A percentile compares a stretch with the other conserved stretches of the same genome.
Conservation (phyloP, 2,113 vertebrate species). For the Phrynosoma platyrhinos region DNA sequence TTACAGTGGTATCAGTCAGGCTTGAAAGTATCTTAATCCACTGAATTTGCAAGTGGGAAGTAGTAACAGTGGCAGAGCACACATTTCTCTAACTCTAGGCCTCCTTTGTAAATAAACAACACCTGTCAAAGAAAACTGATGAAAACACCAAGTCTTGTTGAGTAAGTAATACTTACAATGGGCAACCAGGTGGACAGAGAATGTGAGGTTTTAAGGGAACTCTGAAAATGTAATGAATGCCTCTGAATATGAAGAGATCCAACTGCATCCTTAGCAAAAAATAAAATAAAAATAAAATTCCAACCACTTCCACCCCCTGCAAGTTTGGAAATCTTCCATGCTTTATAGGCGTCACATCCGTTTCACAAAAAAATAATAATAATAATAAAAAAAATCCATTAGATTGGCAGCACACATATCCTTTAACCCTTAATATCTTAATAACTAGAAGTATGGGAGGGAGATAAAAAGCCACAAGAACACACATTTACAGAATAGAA, state of each 20-base stretch:
- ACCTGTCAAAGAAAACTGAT: constrained; percentile 31
- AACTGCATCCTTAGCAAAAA: background rate
- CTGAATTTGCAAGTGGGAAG: constrained; percentile 24
- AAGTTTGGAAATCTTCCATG: constrained; percentile 9
- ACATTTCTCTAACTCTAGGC: constrained; percentile 18
- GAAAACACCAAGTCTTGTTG: constrained; percentile 6
- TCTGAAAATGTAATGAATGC: background rate
- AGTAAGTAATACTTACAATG: background rate
- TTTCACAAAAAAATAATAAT: background rate
- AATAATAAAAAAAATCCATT: background rate
- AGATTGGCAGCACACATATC: background rate
- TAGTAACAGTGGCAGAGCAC: constrained; percentile 36
- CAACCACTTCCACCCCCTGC: background rate
- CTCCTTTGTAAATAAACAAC: background rate
- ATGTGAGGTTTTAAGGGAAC: background rate
- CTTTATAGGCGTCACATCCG: background rate
- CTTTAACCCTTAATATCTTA: constrained; percentile 42
- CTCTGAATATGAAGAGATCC: constrained; percentile 39
- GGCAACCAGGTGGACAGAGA: constrained; percentile 11
- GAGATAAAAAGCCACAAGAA: constrained; percentile 50
- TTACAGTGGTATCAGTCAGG: background rate
- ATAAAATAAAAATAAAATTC: background rate
- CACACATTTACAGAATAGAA: constrained; percentile 58
- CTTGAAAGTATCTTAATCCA: background rate
- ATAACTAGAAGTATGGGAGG: constrained; percentile 29